Conservation (phyloP, 2,888 invertebrate genomes). For the Stramonita haemastoma region DNA sequence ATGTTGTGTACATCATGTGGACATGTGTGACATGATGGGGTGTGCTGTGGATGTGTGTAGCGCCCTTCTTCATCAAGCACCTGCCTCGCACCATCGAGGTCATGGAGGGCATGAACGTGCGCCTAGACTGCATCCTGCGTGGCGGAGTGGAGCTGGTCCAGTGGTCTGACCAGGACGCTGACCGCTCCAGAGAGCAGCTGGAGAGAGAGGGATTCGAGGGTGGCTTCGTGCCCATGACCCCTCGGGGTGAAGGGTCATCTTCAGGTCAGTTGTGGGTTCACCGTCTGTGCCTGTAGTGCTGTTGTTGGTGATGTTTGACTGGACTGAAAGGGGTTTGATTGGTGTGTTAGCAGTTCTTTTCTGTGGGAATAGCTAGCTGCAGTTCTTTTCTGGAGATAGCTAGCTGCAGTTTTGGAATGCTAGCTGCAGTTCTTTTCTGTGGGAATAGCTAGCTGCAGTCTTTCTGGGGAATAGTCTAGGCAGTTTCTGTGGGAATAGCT, state of each 20-base stretch:
- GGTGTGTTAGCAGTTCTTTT: not conserved
- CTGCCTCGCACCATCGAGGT: slow-evolving; percentile 70
- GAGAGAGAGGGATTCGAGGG: slow-evolving; percentile 65
- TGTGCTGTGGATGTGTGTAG: slow-evolving; percentile 50
- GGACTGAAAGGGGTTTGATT: not conserved
- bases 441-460: too few relatives aligned
- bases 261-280: not conserved
- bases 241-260: slow-evolving; percentile 30
- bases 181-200: slow-evolving; percentile 57
- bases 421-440: too few relatives aligned
- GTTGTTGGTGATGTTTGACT: not conserved
- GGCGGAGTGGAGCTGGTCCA: slow-evolving; percentile 69
- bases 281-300: not conserved
- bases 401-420: too few relatives aligned
- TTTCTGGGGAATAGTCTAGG: too few relatives aligned
- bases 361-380: too few relatives aligned
- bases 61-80: slow-evolving; percentile 73
- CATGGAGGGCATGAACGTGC: slow-evolving; percentile 71
- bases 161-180: slow-evolving; percentile 58
- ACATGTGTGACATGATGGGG: not conserved
- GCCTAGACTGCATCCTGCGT: slow-evolving; percentile 86
- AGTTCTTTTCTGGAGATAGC: too few relatives aligned
- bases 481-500: too few relatives aligned
- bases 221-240: slow-evolving; percentile 58
- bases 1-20: too few relatives aligned